Base-by-base conservation (phyloP, 1,140 invertebrate genomes). In the Apis laboriosa region DNA sequence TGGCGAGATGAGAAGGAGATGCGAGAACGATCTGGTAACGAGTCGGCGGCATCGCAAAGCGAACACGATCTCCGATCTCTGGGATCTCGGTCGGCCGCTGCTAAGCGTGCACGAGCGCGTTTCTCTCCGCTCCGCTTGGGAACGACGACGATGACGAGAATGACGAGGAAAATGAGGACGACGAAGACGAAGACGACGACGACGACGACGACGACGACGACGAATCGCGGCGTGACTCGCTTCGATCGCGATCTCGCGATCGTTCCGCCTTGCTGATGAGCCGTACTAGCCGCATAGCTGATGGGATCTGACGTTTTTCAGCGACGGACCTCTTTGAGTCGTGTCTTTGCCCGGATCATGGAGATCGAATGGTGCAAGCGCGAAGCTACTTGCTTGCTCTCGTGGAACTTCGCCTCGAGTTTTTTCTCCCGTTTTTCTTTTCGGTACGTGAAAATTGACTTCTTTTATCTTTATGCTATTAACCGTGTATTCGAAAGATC, bases 21-120 rank as follows among this genome's bases (percentile, higher is more conserved):
- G 68, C 43, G 28, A 76, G 63, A 74, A 83, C 72, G 58, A 83
- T 83, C 81, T 83, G 67, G 76, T 73, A 84, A 84, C 83, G 72
- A 84, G 83, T 85, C 56, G 83, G 83, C 83, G 83, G 83, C 78
- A 71, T 71, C 61, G 83, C 83, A 85, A 85, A 85, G 83, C 79
- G 64, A 74, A 85, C 83, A 85, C 83, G 83, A 85, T 85, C 83
- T 84, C 79, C 51, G 80, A 84, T 84, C 83, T 83, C 80, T 58
- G 24, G 53, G 80, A 85, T 85, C 83, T 83, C 15, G 77, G 66
- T 77, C 77, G 51, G 78, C 11, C 21, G 19, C 55, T 60, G 60
- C 60, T 80, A 80, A 80, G 58, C 60, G 70, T 12, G 70, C 60
- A 28, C 28, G 21, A 80, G 53, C 60, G 55, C 3, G 61, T 43